Base-by-base conservation (phyloP, 2,797 vertebrate genomes). In the Diplodus sargus region DNA sequence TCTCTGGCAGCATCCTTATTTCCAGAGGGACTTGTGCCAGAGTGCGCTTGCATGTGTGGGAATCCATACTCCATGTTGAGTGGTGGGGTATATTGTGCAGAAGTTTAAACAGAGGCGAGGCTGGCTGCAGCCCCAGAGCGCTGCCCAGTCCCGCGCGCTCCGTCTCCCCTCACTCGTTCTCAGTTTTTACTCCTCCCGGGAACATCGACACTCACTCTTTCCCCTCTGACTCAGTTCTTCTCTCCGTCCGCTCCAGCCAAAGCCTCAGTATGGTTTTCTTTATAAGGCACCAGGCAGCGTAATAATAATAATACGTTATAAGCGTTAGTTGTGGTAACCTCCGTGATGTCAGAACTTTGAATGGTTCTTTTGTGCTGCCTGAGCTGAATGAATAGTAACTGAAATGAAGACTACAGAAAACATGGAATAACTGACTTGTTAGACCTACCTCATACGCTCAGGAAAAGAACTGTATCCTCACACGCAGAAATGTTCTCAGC, bases 161-260 rank as follows among this genome's bases (percentile, higher is more conserved):
- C 74, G 17, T 69, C 70, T 82, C 81, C 80, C 75, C 68, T 70
- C 83, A 48, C 75, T 82, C 69, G 8, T 74, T 79, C 80, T 85
- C 74, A 68, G 25, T 52, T 52, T 51, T 76, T 70, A 56, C 86
- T 77, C 70, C 56, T 89, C 71, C 58, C 66, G 84, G 89, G 89
- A 92, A 90, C 85, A 73, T 85, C 79, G 12, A 25, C 70, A 20
- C 90, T 93, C 93, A 94, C 90, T 91, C 90, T 93, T 93, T 94
- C 92, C 93, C 77, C 90, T 93, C 90, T 94, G 93, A 94, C 93
- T 94, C 93, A 94, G 84, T 93, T 87, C 83, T 92, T 92, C 92
- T 92, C 87, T 79, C 48, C 69, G 13, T 64, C 47, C 5, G 67
- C 70, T 78, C 4, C 57, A 74, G 89, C 93, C 92, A 93, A 93